Percentiles rank a stretch among this genome's conserved stretches.
Conservation (phyloP, 2,113 vertebrate genomes). For the Equus quagga region DNA sequence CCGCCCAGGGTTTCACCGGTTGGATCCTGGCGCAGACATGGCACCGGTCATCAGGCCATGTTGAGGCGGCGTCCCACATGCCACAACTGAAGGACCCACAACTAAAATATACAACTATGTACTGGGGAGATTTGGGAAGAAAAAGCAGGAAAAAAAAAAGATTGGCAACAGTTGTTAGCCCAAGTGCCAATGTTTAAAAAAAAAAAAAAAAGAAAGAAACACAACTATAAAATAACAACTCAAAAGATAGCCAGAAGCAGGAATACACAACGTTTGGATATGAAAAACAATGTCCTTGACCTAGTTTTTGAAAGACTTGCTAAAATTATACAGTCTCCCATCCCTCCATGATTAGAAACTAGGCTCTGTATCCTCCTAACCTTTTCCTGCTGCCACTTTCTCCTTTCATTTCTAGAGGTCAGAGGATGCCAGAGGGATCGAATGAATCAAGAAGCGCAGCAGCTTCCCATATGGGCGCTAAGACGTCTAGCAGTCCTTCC, state of each 20-base stretch:
- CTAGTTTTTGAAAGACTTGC: background rate
- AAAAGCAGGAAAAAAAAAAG: too few relatives aligned
- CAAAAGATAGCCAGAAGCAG: background rate
- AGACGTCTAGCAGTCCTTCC: background rate
- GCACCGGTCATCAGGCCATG: too few relatives aligned
- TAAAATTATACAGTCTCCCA: constrained; percentile 41
- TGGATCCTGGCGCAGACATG: too few relatives aligned
- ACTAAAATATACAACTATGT: too few relatives aligned
- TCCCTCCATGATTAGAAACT: background rate
- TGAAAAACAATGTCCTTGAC: constrained; percentile 37
- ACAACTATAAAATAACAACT: constrained; percentile 15
- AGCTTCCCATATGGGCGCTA: background rate
- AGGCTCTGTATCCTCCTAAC: constrained; percentile 15
- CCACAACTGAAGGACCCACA: too few relatives aligned
- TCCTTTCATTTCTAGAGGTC: background rate
- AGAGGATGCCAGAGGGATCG: background rate
- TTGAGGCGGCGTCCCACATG: too few relatives aligned
- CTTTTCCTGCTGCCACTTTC: background rate
- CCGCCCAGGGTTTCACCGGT: too few relatives aligned
- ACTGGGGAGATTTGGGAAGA: too few relatives aligned
- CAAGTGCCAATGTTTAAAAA: background rate
- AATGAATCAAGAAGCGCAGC: background rate
- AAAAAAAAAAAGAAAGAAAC: background rate
- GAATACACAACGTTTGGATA: background rate
- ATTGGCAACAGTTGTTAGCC: too few relatives aligned